Conservation (phyloP, 2,113 vertebrate genomes). For the Heterocephalus glaber region DNA sequence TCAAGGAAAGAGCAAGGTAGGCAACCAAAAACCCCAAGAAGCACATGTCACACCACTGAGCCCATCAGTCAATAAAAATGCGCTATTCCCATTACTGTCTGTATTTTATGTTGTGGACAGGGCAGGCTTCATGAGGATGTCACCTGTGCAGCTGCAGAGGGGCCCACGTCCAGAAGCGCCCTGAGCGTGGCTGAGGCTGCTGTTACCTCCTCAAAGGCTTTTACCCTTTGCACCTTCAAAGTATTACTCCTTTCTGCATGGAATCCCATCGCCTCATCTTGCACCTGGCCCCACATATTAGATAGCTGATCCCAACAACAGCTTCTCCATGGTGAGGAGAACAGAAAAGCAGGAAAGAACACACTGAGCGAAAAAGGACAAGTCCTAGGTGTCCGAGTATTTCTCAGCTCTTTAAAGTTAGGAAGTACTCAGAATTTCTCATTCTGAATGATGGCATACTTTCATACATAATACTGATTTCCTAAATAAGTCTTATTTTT, state of each 20-base stretch:
- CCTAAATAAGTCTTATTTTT: neutral
- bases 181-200: neutral
- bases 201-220: neutral
- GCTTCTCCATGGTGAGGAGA: neutral
- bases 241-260: neutral
- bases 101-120: neutral
- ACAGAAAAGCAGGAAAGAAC: neutral
- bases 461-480: neutral
- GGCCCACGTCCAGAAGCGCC: neutral
- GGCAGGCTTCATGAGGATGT: neutral
- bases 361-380: neutral
- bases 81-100: neutral
- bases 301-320: neutral
- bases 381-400: neutral
- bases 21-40: neutral
- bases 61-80: neutral
- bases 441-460: neutral
- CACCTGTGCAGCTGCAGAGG: accelerated
- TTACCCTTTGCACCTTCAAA: neutral
- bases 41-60: neutral
- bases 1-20: conserved; percentile 14
- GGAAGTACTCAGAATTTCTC: neutral
- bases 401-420: conserved; percentile 11
- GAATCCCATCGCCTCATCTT: neutral
- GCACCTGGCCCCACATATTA: neutral